Percentiles rank a stretch among this genome's conserved stretches.
Evolutionary conservation across 2,797 vertebrate genomes (phyloP).

Genomic region (Champsocephalus gunnari): DNA sequence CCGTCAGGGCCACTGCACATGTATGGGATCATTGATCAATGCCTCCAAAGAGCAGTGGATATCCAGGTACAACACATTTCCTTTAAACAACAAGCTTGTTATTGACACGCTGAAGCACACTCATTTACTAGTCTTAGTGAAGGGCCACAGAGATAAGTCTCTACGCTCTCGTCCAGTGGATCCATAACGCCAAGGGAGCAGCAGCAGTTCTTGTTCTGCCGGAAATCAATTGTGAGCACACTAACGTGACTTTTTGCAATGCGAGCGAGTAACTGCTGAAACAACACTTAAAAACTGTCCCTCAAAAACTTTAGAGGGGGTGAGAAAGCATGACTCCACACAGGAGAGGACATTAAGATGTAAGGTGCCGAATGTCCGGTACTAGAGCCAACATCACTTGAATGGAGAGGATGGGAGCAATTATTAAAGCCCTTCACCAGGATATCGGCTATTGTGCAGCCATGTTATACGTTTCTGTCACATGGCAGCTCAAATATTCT

Average conservation of each 20-base stretch:
- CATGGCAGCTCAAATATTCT: constrained; percentile 33
- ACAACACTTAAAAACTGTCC: constrained; percentile 9
- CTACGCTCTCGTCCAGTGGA: constrained; percentile 37
- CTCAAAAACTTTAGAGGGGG: not conserved
- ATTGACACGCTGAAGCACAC: constrained; percentile 44
- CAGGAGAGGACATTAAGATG: not conserved
- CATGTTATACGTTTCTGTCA: constrained; percentile 10
- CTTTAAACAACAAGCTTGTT: constrained; percentile 29
- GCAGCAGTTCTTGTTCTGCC: constrained; percentile 25
- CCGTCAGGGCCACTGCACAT: constrained; percentile 8
- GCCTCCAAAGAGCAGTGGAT: constrained; percentile 18
- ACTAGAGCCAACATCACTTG: constrained; percentile 2
- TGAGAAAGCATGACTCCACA: too few relatives aligned
- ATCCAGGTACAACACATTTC: constrained; percentile 8
- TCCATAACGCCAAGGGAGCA: constrained; percentile 56
- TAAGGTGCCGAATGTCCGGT: not conserved
- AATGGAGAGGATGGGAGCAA: constrained; percentile 8
- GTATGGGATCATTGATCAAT: constrained; percentile 29
- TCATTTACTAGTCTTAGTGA: constrained; percentile 14
- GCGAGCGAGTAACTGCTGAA: constrained; percentile 4
- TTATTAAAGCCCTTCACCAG: constrained; percentile 24
- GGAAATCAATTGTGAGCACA: constrained; percentile 46
- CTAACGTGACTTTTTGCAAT: constrained; percentile 17
- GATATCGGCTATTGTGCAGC: constrained; percentile 6
- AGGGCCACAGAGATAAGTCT: constrained; percentile 34